Base-by-base conservation (phyloP, 2,888 invertebrate genomes). In the Acrobasis consociella region DNA sequence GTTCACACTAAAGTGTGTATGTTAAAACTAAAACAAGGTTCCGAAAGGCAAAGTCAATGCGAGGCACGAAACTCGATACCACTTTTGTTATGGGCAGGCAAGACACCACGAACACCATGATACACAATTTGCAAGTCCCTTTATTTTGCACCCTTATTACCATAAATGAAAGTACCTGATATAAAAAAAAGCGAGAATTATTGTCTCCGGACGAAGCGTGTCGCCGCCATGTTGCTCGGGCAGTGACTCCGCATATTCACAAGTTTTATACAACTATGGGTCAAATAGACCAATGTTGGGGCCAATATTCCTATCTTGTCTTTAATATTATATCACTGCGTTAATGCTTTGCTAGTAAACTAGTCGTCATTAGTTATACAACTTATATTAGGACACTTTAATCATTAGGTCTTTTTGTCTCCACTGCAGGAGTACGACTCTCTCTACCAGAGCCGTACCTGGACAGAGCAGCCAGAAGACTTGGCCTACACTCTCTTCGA, bases 231-330 rank as follows among this genome's bases (percentile, higher is more conserved):
- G 60, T 58, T 60, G 31, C 50, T 46, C 62, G 59, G 55, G 55
- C 65, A 63, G 49, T 65, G 63, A 63, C 63, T 63, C 52, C 51
- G 53, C 55, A 46, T 55, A 49, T 38, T 49, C 38, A 46, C 22
- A 46, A 15, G 11, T 42, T 46, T 15, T 46, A 46, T 5, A 49
- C 39, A 37, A 58, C 22, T 10, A 49, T 39, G 17, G 42, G n/a
- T 5, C 52, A 38, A 60, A 16, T 42, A 52, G 13, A 55, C 59
- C 59, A 63, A 60, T 38, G 17, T 55, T 63, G 51, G 55, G 1
- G 15, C 60, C 17, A 60, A 60, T 39, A 17, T 10, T 42, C 13
- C 5, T 10, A 11, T 10, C 11, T 42, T 11, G 42, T 42, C 42
- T 39, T 2, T 22, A 22, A 22, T 22, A 22, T 22, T 22, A 22